These are phyloP conservation scores for Larimichthys polyactis DNA, from an alignment of 2,113 vertebrate species.

Conservation along the genomic window DNA sequence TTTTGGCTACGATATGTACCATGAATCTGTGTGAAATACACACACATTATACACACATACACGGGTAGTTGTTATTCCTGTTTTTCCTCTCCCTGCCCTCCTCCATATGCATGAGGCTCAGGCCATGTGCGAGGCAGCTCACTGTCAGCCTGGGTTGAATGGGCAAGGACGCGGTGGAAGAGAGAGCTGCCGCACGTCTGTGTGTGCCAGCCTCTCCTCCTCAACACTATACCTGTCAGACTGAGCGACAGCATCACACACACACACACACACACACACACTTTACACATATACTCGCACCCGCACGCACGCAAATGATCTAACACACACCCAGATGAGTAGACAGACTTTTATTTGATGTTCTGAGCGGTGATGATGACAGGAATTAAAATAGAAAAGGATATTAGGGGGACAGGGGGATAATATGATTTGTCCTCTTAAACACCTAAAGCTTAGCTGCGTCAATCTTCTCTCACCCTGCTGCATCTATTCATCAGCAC, in stretches of 20 bases:
- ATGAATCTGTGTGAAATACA: conserved; percentile 41
- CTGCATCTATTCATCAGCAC: conserved; percentile 51
- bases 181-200: conserved; percentile 38
- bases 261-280: conserved; percentile 28
- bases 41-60: conserved; percentile 16
- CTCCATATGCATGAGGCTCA: conserved; percentile 83
- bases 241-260: conserved; percentile 72
- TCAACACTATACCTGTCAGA: conserved; percentile 75
- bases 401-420: conserved; percentile 47
- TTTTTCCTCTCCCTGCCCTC: conserved; percentile 71
- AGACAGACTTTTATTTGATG: conserved; percentile 39
- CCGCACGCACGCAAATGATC: conserved; percentile 12
- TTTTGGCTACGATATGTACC: conserved; percentile 43
- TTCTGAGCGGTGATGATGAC: conserved; percentile 53
- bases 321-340: conserved; percentile 3
- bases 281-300: neutral
- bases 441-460: conserved; percentile 48
- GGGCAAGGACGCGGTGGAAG: conserved; percentile 77
- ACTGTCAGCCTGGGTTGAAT: conserved; percentile 82
- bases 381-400: conserved; percentile 78
- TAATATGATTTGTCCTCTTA: conserved; percentile 69
- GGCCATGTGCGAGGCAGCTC: conserved; percentile 77
- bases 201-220: conserved; percentile 50
- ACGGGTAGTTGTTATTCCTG: conserved; percentile 75
- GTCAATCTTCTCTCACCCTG: conserved; percentile 26